phyloP scores from a whole-genome alignment of 2,888 invertebrate genomes.

The Deroplatys truncata region DNA sequence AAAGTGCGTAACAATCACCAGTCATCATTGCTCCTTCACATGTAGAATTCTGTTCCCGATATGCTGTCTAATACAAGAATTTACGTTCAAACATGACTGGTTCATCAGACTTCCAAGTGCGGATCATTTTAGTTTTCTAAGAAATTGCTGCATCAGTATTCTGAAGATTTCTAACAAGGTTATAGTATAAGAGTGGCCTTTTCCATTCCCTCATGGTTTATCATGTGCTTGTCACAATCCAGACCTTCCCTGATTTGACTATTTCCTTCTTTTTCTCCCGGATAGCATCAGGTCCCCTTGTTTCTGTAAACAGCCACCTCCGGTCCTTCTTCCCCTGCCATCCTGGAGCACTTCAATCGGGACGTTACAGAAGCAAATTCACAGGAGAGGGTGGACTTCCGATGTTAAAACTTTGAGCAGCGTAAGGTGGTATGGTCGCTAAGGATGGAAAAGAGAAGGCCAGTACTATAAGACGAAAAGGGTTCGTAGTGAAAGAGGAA shows the following conservation, averaged over 20 bases:
- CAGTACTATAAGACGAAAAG: background rate
- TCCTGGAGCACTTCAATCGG: background rate
- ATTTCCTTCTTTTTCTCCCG: background rate
- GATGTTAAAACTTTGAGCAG: background rate
- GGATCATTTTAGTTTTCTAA: too few relatives aligned
- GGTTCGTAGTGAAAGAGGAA: background rate
- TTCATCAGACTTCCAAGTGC: too few relatives aligned
- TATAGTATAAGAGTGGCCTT: background rate
- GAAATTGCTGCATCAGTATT: background rate
- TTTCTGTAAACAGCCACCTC: slow-evolving; percentile 12
- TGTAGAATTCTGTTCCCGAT: too few relatives aligned
- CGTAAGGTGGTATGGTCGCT: background rate
- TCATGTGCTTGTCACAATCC: background rate
- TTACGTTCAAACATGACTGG: too few relatives aligned
- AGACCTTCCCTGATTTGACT: slow-evolving; percentile 1
- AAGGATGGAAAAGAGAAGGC: background rate
- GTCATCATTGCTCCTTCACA: too few relatives aligned
- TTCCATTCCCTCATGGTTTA: too few relatives aligned
- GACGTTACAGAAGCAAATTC: slow-evolving; percentile 7
- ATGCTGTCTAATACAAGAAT: too few relatives aligned
- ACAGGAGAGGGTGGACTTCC: background rate
- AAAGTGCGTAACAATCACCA: too few relatives aligned
- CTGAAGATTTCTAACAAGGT: background rate
- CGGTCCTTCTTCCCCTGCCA: background rate
- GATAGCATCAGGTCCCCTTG: background rate